Evolutionary conservation across 2,113 vertebrate species (phyloP).

Genomic region (Limnothrissa miodon): DNA sequence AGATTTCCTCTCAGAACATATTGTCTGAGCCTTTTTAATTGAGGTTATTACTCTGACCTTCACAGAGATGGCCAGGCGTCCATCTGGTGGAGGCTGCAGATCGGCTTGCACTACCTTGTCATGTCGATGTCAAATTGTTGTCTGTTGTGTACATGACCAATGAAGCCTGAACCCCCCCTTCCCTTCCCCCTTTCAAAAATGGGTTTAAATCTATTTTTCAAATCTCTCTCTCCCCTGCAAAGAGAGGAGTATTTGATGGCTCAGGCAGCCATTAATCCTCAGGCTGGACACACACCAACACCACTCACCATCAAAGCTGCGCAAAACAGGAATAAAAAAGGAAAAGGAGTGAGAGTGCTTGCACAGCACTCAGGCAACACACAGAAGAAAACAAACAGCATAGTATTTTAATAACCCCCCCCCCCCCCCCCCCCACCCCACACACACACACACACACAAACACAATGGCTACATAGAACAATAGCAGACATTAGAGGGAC

Average conservation of each 20-base stretch:
- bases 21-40: background rate
- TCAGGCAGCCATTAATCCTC: background rate
- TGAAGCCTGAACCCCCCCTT: background rate
- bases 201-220: slow-evolving; percentile 15
- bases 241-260: slow-evolving; percentile 1
- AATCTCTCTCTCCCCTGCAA: background rate
- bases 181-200: background rate
- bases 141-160: background rate
- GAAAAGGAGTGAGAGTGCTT: background rate
- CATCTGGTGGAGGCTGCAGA: background rate
- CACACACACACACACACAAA: background rate
- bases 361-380: background rate
- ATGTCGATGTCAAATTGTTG: background rate
- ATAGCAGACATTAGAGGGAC: slow-evolving; percentile 47
- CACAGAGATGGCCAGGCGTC: background rate
- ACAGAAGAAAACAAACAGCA: background rate
- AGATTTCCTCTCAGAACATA: background rate
- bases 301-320: background rate
- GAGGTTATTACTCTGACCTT: background rate
- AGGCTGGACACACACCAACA: background rate
- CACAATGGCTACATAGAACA: background rate
- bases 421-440: background rate
- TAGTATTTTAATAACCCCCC: background rate
- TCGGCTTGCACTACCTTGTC: background rate
- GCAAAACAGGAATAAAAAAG: background rate